A percentile compares a stretch with the other conserved stretches of the same genome.
Evolutionary conservation across 2,113 vertebrate species (phyloP).

Genomic region (Odocoileus virginianus): DNA sequence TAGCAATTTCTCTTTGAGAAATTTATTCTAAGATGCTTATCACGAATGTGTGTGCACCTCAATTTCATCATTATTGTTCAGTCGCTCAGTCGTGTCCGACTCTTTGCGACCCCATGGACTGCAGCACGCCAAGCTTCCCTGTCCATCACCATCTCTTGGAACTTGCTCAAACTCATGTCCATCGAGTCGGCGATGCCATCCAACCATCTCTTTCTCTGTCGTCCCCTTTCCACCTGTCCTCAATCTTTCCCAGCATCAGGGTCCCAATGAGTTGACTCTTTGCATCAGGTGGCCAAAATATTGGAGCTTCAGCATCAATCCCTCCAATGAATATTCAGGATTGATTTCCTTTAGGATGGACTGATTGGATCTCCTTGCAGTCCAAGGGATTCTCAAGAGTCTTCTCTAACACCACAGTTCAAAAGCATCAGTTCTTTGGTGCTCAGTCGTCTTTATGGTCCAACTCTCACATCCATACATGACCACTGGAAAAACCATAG

Average conservation of each 20-base stretch:
- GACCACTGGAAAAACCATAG: neutral
- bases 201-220: neutral
- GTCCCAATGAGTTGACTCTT: neutral
- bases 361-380: neutral
- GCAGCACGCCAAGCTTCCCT: neutral
- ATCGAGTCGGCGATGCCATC: neutral
- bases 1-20: neutral
- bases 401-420: neutral
- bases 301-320: neutral
- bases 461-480: neutral
- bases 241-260: neutral
- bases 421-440: neutral
- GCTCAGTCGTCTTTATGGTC: neutral
- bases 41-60: no score
- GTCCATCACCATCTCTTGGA: neutral
- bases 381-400: neutral
- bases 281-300: neutral
- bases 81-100: accelerated
- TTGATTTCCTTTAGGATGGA: neutral
- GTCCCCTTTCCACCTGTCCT: neutral
- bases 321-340: neutral
- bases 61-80: neutral
- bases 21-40: neutral
- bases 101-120: neutral
- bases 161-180: neutral